Evolutionary conservation across 2,797 vertebrate genomes (phyloP).

Genomic region (Petrocephalus sullivani): DNA sequence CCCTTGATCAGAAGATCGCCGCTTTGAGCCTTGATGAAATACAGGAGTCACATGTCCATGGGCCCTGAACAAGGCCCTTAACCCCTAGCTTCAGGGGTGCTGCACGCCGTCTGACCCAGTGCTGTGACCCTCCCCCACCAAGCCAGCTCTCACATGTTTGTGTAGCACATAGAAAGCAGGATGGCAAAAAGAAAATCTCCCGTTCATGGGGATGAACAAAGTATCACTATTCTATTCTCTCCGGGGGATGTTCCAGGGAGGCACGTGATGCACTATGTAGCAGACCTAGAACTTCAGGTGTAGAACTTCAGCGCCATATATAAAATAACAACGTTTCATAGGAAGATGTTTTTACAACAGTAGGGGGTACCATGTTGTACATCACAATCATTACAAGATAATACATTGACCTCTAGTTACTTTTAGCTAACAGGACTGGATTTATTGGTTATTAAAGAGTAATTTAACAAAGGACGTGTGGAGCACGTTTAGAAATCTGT

Average conservation of each 20-base stretch:
- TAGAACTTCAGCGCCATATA: neutral
- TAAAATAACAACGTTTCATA: neutral
- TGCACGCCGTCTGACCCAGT: neutral
- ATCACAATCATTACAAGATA: neutral
- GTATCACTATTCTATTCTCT: neutral
- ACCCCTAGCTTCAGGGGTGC: neutral
- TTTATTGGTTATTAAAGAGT: neutral
- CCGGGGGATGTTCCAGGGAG: conserved; percentile 19
- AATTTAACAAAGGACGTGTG: neutral
- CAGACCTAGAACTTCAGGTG: neutral
- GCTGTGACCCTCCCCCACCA: neutral
- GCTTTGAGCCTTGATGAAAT: neutral
- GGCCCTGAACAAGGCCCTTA: neutral
- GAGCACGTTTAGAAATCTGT: neutral
- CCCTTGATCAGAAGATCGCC: neutral
- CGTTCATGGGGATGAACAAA: neutral
- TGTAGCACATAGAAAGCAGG: neutral
- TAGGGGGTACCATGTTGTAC: neutral
- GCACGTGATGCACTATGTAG: neutral
- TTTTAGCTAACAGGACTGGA: neutral
- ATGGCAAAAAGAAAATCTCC: neutral
- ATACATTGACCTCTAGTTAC: neutral
- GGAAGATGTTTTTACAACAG: neutral
- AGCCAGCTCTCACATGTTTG: neutral
- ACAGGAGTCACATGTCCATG: neutral